These are phyloP conservation scores for Drosophila yakuba DNA, from an alignment of 1,140 invertebrate species.

Conservation along the genomic window DNA sequence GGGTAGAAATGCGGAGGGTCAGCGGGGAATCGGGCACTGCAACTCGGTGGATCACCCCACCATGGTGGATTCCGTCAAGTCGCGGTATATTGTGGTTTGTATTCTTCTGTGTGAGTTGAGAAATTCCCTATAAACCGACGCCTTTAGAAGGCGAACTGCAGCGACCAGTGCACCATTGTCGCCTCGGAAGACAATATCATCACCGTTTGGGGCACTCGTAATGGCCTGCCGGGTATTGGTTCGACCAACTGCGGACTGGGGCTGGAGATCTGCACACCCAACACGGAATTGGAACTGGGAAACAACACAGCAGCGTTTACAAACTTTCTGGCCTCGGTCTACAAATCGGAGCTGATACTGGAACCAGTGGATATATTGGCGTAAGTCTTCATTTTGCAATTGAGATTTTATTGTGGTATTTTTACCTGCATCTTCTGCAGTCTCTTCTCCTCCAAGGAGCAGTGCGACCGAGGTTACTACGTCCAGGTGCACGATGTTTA, in stretches of 20 bases:
- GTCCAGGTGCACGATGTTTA: constrained; percentile 86
- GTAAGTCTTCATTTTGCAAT: constrained; percentile 75
- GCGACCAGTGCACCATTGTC: constrained; percentile 88
- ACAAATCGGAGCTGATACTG: constrained; percentile 85
- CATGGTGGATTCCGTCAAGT: constrained; percentile 86
- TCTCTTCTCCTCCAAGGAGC: constrained; percentile 87
- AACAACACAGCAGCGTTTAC: constrained; percentile 83
- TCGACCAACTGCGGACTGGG: constrained; percentile 57
- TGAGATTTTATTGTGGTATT: neutral
- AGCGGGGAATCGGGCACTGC: constrained; percentile 85
- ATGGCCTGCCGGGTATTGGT: constrained; percentile 81
- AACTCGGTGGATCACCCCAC: constrained; percentile 83
- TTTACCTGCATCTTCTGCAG: constrained; percentile 58
- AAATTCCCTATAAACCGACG: neutral
- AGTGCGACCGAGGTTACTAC: constrained; percentile 86
- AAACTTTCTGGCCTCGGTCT: constrained; percentile 83
- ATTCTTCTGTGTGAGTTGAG: neutral
- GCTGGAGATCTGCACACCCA: constrained; percentile 63
- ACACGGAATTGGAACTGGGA: constrained; percentile 63
- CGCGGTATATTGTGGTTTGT: constrained; percentile 86
- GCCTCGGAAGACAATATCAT: constrained; percentile 89
- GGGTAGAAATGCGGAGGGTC: constrained; percentile 87
- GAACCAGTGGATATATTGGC: constrained; percentile 86
- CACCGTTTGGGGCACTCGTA: constrained; percentile 89
- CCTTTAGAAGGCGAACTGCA: constrained; percentile 85